A percentile compares a stretch with the other conserved stretches of the same genome.
These are phyloP conservation scores for Tholera decimalis DNA, from an alignment of 2,888 invertebrate genomes.

Conservation along the genomic window DNA sequence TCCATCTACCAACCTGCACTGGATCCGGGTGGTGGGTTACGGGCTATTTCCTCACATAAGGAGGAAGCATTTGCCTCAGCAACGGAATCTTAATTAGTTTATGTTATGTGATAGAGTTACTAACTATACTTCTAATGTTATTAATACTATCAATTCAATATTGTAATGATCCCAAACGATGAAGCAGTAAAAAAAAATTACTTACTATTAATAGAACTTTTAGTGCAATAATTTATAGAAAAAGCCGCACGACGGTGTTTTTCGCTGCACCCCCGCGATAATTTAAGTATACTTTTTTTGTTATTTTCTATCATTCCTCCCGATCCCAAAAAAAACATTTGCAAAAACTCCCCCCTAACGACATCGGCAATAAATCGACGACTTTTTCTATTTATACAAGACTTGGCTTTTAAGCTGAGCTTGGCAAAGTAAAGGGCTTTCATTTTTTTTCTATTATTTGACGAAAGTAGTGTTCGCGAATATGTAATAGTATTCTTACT, in stretches of 20 bases:
- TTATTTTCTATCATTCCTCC: constrained; percentile 59
- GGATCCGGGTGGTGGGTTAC: too few species aligned
- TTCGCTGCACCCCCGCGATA: constrained; percentile 41
- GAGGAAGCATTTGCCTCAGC: too few species aligned
- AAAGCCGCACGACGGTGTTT: constrained; percentile 27
- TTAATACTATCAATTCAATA: too few species aligned
- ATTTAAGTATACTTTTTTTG: constrained; percentile 56
- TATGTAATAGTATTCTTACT: constrained; percentile 78
- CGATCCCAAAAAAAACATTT: constrained; percentile 60
- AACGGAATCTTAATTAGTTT: too few species aligned
- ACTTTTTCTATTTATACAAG: constrained; percentile 73
- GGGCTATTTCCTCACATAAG: too few species aligned
- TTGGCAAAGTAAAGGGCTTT: constrained; percentile 57
- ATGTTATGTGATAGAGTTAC: too few species aligned
- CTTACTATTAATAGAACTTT: constrained; percentile 5
- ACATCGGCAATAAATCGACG: constrained; percentile 72
- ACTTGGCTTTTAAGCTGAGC: constrained; percentile 75
- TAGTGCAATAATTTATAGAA: constrained; percentile 36
- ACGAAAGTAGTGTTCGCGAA: constrained; percentile 81
- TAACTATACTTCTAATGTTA: too few species aligned
- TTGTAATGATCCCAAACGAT: too few species aligned
- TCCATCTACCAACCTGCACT: too few species aligned
- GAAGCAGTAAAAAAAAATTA: too few species aligned
- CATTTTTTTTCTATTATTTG: constrained; percentile 68
- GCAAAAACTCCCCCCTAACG: constrained; percentile 63